Evolutionary conservation across 2,888 invertebrate genomes (phyloP).

Genomic region (Gibbula magus): DNA sequence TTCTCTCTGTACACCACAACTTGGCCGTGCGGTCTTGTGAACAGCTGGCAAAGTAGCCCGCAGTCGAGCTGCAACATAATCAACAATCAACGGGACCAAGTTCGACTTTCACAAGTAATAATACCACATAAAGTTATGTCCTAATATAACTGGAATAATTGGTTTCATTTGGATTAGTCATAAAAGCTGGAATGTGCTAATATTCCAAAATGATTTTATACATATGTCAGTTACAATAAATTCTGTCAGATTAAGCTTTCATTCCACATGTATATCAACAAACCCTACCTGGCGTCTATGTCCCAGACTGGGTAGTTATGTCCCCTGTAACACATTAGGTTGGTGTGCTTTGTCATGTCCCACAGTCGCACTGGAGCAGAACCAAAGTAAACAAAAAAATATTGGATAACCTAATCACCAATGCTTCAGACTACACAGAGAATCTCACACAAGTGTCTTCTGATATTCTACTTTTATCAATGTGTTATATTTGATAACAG

Average conservation of each 20-base stretch:
- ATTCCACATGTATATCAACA: too few relatives aligned
- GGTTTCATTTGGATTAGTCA: background rate
- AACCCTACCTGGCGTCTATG: conserved; percentile 81
- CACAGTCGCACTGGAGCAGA: conserved; percentile 85
- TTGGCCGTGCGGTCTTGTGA: conserved; percentile 88
- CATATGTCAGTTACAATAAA: too few relatives aligned
- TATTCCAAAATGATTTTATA: too few relatives aligned
- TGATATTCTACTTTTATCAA: too few relatives aligned
- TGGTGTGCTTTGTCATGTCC: conserved; percentile 96
- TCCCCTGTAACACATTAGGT: conserved; percentile 92
- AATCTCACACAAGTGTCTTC: too few relatives aligned
- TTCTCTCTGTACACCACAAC: conserved; percentile 88
- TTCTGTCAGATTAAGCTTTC: too few relatives aligned
- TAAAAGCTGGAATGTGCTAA: too few relatives aligned
- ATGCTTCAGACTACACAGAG: too few relatives aligned
- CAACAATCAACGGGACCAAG: background rate
- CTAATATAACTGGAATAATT: background rate
- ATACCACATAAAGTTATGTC: background rate
- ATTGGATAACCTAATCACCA: background rate
- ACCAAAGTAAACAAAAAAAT: background rate
- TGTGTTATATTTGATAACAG: too few relatives aligned
- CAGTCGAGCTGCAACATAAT: conserved; percentile 87
- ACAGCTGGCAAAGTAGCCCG: conserved; percentile 91
- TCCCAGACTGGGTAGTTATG: conserved; percentile 94
- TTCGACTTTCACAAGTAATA: background rate